A percentile compares a stretch with the other conserved stretches of the same genome.
These are phyloP conservation scores for Muschampia staudingeri DNA, from an alignment of 2,888 invertebrate genomes.

Conservation along the genomic window DNA sequence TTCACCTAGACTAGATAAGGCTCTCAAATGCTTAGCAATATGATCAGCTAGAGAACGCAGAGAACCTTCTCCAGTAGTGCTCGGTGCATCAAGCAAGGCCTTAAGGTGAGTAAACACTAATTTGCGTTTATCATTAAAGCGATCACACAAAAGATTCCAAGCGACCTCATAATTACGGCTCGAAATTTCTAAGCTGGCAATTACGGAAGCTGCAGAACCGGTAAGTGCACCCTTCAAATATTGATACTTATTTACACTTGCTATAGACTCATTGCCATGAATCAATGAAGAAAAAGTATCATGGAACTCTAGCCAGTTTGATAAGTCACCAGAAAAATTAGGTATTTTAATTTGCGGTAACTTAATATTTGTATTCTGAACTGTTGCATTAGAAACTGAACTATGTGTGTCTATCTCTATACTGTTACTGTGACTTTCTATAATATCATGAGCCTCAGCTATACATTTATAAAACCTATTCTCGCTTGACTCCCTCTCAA, in stretches of 20 bases:
- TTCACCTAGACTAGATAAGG: slow-evolving; percentile 34
- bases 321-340: slow-evolving; percentile 27
- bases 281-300: slow-evolving; percentile 41
- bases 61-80: not conserved
- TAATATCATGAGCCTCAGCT: slow-evolving; percentile 26
- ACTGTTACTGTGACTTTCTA: slow-evolving; percentile 25
- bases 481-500: slow-evolving; percentile 20
- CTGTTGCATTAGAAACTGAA: slow-evolving; percentile 10
- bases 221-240: slow-evolving; percentile 39
- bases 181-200: slow-evolving; percentile 34
- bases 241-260: slow-evolving; percentile 35
- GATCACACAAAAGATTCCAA: slow-evolving; percentile 38
- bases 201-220: slow-evolving; percentile 27
- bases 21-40: slow-evolving; percentile 42
- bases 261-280: slow-evolving; percentile 42
- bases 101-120: slow-evolving; percentile 30
- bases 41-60: slow-evolving; percentile 34
- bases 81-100: slow-evolving; percentile 22
- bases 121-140: slow-evolving; percentile 40
- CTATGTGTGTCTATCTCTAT: slow-evolving; percentile 25
- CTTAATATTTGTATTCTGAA: not conserved
- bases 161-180: slow-evolving; percentile 41
- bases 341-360: slow-evolving; percentile 27
- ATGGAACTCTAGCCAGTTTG: slow-evolving; percentile 41
- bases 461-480: slow-evolving; percentile 37